Base-by-base conservation (phyloP, 2,797 vertebrate species). In the Craterocephalus amniculus region DNA sequence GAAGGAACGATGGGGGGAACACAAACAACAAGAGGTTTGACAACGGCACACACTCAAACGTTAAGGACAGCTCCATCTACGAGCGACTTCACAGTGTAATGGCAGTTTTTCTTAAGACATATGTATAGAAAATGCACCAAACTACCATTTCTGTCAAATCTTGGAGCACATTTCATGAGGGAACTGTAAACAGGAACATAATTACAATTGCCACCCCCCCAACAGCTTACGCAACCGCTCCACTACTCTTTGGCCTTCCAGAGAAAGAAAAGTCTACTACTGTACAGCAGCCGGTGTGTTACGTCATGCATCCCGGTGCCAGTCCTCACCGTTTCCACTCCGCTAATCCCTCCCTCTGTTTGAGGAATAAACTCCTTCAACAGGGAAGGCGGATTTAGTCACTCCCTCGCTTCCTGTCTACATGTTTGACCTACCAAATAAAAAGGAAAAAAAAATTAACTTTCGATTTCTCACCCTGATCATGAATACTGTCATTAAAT, bases 31-130 rank as follows among this genome's bases (percentile, higher is more conserved):
- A 52, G 67, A 61, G 70, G 51, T 68, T 49, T 22, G 18, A 67
- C 66, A 52, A 34, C 45, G 49, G 57, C 35, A 40, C 45, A 13
- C 12, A 3, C 63, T 10, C 27, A 1, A 2, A 62, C 24, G 63
- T 67, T 72, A 38, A 67, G 70, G 61, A 63, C 79, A 60, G 69
- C 55, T 51, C 59, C 9, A 24, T 63, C 62, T 72, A 68, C 63
- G 16, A 65, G 77, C 60, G 58, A 86, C 84, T 76, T 93, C 92
- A 93, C 92, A 92, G 92, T 92, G 90, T 80, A 76, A 89, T 88
- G 92, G 92, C 87, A 88, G 83, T 65, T 80, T 75, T 77, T 45
- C 56, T 89, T 88, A 89, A 92, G 92, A 91, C 87, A 86, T 84
- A 84, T 59, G 74, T 81, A 76, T 68, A 84, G 9, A 26, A 63